Evolutionary conservation across 2,113 vertebrate genomes (phyloP), one percentile per base, ranked within the genome.

Genomic region (Dolichotis patagonum): DNA sequence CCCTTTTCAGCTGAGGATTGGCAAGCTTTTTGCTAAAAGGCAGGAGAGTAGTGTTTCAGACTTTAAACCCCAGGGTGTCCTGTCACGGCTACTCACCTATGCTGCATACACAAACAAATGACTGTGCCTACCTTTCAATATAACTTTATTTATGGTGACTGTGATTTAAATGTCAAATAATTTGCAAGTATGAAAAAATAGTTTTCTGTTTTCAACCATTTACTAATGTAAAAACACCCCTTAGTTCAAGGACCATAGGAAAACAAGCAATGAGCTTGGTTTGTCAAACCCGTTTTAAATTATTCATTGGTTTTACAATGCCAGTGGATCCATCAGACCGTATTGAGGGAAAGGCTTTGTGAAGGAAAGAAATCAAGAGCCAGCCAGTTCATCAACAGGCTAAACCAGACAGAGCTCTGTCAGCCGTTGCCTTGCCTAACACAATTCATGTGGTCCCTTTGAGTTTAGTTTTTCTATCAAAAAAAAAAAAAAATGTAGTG

Each of bases 131-230:
- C 62, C 14, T 54, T 88, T 49, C 52, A 89, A 20, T 82, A 60
- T 63, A 32, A 88, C 63, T 95, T 88, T 83, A 65, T 82, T 41
- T 92, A 58, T 78, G 32, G 54, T 35, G 30, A 46, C 65, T 11
- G 30, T n/a, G 49, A 43, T 90, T 71, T 91, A 85, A 88, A 80
- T 78, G 88, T 86, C 52, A 83, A 63, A 63, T 90, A 38, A 75
- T 62, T 84, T 85, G 82, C 80, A 85, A 30, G 22, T 30, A 24
- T 77, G 82, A 43, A 41, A 86, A 82, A 88, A 17, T 58, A 81
- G 94, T 32, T 71, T 32, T 78, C 88, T 80, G 30, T n/a, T 94
- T 69, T 77, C 22, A 71, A 35, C 83, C 46, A 20, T 43, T 84
- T 88, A 73, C 73, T 77, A 84, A 65, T 67, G 19, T 90, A n/a